Evolutionary conservation across 2,888 invertebrate genomes (phyloP), one percentile per base, ranked within the genome.

Genomic region (Stratiomys singularior): DNA sequence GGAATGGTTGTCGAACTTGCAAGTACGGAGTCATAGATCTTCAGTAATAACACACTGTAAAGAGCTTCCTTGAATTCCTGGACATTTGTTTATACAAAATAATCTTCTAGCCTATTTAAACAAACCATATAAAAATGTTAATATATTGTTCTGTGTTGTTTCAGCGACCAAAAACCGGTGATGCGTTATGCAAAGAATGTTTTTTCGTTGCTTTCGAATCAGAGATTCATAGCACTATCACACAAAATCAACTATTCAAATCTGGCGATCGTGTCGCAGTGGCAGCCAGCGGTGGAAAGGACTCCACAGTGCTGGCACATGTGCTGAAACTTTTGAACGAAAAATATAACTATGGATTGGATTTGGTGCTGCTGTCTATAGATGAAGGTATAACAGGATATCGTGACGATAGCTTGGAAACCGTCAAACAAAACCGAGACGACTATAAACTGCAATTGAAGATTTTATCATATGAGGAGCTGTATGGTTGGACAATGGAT

Each of bases 401-500:
- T 86, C 89, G 99, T 82, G 98, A 99, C 87, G 98, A 99, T 86
- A 98, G 98, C 85, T 89, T 98, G 76, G 94, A 98, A 88, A 98
- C 98, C 0, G 99, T 99, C 0, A 96, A 98, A 85, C 92, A 94
- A 85, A 99, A 99, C 85, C 91, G 95, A 77, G 93, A 95, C 82
- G 97, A 99, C 86, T 99, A 99, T 88, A 91, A 92, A 82, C 93
- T 99, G 88, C 94, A 97, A 0, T 88, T 99, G 56, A 97, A 96
- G 89, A 96, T 99, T 79, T 89, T 99, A 7, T 98, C 98, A 0
- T 99, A 99, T 85, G 94, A 98, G 88, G 97, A 99, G 82, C 88
- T 99, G 3, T 99, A 99, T 88, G 98, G 98, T 0, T 99, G 99
- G 99, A 98, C 99, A 2, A 98, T 98, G 98, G 99, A 99, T 88